Percentiles rank a stretch among this genome's conserved stretches.
phyloP scores from a whole-genome alignment of 2,888 invertebrate genomes.

The Thereva unica region DNA sequence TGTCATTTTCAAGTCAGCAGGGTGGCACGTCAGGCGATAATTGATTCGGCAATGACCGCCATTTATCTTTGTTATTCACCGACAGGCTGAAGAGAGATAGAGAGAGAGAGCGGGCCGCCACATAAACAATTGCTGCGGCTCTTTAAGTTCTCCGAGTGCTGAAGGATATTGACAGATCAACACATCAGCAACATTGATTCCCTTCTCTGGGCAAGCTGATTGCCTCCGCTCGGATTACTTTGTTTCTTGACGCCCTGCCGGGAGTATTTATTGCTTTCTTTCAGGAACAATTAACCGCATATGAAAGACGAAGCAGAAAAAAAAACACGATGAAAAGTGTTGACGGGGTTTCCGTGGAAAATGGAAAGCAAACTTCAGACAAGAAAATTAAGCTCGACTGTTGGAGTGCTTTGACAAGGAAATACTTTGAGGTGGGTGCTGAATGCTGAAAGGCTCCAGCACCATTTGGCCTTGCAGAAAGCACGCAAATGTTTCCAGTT shows the following conservation, averaged over 20 bases:
- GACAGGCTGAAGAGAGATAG: slow-evolving; percentile 10
- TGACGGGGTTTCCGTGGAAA: slow-evolving; percentile 14
- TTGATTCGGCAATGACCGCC: slow-evolving; percentile 10
- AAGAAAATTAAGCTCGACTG: slow-evolving; percentile 27
- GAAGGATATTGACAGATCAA: neutral
- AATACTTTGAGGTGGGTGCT: slow-evolving; percentile 19
- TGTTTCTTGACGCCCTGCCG: neutral
- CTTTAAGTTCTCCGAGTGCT: neutral
- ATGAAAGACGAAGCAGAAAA: slow-evolving; percentile 10
- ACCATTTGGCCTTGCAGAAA: slow-evolving; percentile 29
- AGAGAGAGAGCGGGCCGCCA: neutral
- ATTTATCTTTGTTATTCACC: slow-evolving; percentile 9
- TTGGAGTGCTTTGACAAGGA: slow-evolving; percentile 27
- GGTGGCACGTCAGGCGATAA: slow-evolving; percentile 24
- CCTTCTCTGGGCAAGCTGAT: slow-evolving; percentile 14
- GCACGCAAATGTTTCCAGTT: neutral
- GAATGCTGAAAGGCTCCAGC: slow-evolving; percentile 17
- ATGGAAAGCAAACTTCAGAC: slow-evolving; percentile 23
- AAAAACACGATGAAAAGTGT: slow-evolving; percentile 27
- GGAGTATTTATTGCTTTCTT: slow-evolving; percentile 18
- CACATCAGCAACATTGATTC: slow-evolving; percentile 8
- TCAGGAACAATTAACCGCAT: slow-evolving; percentile 31
- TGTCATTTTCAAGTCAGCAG: slow-evolving; percentile 10
- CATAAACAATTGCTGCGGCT: neutral
- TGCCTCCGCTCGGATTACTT: neutral